These are phyloP conservation scores for Boulengeromyrus knoepffleri DNA, from an alignment of 2,113 vertebrate species.

Conservation along the genomic window DNA sequence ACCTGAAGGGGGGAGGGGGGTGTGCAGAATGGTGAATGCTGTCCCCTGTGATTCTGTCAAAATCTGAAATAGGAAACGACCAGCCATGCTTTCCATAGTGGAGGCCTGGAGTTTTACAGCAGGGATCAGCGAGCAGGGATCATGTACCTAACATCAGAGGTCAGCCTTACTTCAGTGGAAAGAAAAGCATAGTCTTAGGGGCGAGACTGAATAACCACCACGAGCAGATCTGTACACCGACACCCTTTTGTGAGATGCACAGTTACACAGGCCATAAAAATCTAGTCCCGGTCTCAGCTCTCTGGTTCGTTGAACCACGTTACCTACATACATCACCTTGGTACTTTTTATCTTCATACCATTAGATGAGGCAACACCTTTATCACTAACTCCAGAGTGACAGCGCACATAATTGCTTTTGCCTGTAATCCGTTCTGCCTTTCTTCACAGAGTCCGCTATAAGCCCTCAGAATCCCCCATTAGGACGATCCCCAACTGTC, in stretches of 20 bases:
- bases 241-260: background rate
- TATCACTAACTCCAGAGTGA: conserved; percentile 6
- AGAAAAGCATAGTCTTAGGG: background rate
- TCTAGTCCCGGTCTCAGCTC: background rate
- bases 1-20: background rate
- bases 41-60: background rate
- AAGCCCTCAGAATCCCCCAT: background rate
- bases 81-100: background rate
- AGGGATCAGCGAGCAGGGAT: background rate
- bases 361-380: background rate
- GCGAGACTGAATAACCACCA: background rate
- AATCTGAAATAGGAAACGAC: background rate
- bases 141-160: background rate
- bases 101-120: background rate
- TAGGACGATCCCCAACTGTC: background rate
- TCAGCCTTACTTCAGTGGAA: background rate
- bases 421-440: background rate
- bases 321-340: background rate
- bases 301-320: background rate
- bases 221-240: background rate
- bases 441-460: background rate
- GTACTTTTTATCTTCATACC: background rate
- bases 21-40: background rate
- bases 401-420: conserved; percentile 1
- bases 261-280: background rate